These are phyloP conservation scores for Scomber japonicus DNA, from an alignment of 2,113 vertebrate genomes.

Conservation along the genomic window DNA sequence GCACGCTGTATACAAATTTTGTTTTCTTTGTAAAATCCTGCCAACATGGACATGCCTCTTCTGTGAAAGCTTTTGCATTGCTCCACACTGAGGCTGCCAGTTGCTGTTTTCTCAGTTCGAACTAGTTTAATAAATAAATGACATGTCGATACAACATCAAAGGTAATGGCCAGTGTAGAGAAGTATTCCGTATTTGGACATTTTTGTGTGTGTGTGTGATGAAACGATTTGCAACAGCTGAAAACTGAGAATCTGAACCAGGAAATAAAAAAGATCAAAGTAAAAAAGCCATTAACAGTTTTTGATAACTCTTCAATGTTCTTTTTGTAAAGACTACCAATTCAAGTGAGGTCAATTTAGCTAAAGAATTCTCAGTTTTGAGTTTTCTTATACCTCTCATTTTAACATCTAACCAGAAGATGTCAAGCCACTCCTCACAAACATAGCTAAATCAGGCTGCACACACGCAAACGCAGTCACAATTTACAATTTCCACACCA, in stretches of 20 bases:
- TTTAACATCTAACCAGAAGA: conserved; percentile 4
- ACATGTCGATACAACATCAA: conserved; percentile 21
- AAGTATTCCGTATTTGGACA: conserved; percentile 11
- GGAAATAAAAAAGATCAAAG: conserved; percentile 13
- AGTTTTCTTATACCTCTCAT: conserved; percentile 22
- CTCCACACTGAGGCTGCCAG: background rate
- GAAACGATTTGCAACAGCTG: conserved; percentile 16
- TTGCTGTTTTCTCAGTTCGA: background rate
- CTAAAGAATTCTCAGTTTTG: conserved; percentile 9
- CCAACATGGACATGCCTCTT: conserved; percentile 2
- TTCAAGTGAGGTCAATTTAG: conserved; percentile 17
- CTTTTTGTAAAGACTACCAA: too few species aligned
- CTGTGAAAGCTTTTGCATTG: conserved; percentile 6
- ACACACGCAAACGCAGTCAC: conserved; percentile 42
- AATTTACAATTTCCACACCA: conserved; percentile 70
- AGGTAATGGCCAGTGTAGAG: background rate
- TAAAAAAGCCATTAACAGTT: conserved; percentile 5
- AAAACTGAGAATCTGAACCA: background rate
- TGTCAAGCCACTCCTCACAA: conserved; percentile 41
- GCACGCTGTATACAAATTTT: conserved; percentile 14
- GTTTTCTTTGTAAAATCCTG: conserved; percentile 18
- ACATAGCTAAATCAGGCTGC: conserved; percentile 41
- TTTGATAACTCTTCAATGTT: background rate
- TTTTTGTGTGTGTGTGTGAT: conserved; percentile 13
- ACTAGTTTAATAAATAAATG: conserved; percentile 13